phyloP scores from a whole-genome alignment of 2,797 vertebrate species.

The Alectoris magna region DNA sequence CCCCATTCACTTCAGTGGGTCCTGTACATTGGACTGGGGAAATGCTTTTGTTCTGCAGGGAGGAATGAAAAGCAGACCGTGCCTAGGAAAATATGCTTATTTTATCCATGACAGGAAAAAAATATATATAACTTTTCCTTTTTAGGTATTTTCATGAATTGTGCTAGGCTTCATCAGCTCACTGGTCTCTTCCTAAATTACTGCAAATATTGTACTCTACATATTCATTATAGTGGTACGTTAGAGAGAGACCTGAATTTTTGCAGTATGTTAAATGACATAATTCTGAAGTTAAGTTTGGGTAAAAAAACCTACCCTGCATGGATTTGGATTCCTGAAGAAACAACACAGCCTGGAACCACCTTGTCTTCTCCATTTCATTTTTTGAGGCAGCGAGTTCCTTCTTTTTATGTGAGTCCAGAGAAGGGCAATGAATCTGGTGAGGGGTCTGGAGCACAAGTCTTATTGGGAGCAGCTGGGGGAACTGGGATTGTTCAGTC shows the following conservation, averaged over 20 bases:
- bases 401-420: background rate
- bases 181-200: constrained; percentile 36
- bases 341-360: constrained; percentile 10
- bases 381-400: background rate
- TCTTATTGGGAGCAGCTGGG: too few relatives aligned
- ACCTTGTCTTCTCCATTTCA: background rate
- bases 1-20: constrained; percentile 49
- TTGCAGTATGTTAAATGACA: background rate
- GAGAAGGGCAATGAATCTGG: too few relatives aligned
- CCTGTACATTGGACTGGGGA: constrained; percentile 28
- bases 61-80: constrained; percentile 7
- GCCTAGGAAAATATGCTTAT: constrained; percentile 59
- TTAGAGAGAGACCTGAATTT: background rate
- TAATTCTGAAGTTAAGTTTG: constrained; percentile 31
- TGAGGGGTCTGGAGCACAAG: too few relatives aligned
- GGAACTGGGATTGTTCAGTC: too few relatives aligned
- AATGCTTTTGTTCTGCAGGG: constrained; percentile 13
- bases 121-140: constrained; percentile 6
- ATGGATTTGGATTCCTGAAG: background rate
- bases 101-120: constrained; percentile 48
- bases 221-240: background rate
- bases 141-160: constrained; percentile 54
- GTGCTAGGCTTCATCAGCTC: constrained; percentile 53
- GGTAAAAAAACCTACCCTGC: background rate
- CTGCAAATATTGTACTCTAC: background rate